Base-by-base conservation (phyloP, 2,113 vertebrate species). In the Bostrychus sinensis region DNA sequence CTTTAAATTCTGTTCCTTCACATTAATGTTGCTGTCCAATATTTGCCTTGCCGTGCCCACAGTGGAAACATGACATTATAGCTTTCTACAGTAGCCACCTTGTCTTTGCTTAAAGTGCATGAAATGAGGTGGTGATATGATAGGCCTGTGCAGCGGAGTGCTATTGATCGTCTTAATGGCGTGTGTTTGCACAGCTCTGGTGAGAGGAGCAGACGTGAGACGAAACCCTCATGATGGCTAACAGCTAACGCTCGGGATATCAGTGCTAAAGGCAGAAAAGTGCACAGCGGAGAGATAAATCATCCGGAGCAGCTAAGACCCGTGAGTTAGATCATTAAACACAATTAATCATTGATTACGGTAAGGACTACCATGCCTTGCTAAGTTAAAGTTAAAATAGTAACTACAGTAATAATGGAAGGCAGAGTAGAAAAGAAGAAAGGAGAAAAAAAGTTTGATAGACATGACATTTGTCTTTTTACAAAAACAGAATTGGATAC, bases 121-220 rank as follows among this genome's bases (percentile, higher is more conserved):
- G 48, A 60, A 65, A 71, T 67, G 46, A 66, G 63, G 41, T 59
- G 63, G 56, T 43, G 45, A 60, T 64, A 32, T 43, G 37, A 77
- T 38, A 60, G 28, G 61, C 25, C 6, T 26, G n/a, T 32, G 39
- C 43, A 41, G 13, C 1, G 57, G n/a, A 65, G 55, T 14, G 2
- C 30, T 72, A 82, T 75, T 63, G 62, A 75, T 72, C 26, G 2
- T 46, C 28, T 30, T 78, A 53, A 77, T 82, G 56, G 56, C 8
- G 10, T 70, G 72, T 41, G 61, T 60, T 66, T 42, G 38, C 37
- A 59, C 32, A 36, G 23, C 20, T 54, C 58, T 56, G 45, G 50
- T 22, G 51, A 72, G 58, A 6, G 39, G 43, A 26, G 42, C 42
- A 51, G 20, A 64, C 20, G 7, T 22, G 50, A 26, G 30, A 17